phyloP scores from a whole-genome alignment of 2,888 invertebrate species.

The Iselma pallidipennis region DNA sequence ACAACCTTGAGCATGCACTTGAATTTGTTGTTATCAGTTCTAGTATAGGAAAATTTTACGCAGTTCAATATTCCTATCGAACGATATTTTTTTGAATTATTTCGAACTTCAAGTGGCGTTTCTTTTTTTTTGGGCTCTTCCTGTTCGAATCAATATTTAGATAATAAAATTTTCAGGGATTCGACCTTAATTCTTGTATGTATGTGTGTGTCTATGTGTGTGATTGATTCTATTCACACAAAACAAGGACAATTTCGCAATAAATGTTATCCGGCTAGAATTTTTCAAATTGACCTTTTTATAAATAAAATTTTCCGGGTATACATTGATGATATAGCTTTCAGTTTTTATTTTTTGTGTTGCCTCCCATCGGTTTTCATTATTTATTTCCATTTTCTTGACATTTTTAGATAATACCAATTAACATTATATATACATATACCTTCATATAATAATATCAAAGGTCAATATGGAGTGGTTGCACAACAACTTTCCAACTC shows the following conservation, averaged over 20 bases:
- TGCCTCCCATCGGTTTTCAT: too few species aligned
- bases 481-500: too few species aligned
- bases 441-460: too few species aligned
- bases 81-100: too few species aligned
- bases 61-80: neutral
- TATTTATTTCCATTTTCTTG: too few species aligned
- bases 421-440: too few species aligned
- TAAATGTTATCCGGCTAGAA: neutral
- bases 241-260: neutral
- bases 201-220: too few species aligned
- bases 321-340: neutral
- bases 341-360: too few species aligned
- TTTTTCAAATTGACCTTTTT: neutral
- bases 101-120: too few species aligned
- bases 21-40: slow-evolving; percentile 18
- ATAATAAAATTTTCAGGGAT: neutral
- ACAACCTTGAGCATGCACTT: slow-evolving; percentile 23
- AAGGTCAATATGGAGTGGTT: too few species aligned
- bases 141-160: neutral
- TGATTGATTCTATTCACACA: neutral
- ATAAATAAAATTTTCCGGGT: neutral
- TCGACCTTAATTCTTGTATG: neutral
- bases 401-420: too few species aligned
- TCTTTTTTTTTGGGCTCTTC: neutral
- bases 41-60: slow-evolving; percentile 13